A percentile compares a stretch with the other conserved stretches of the same genome.
These are phyloP conservation scores for Mesaphorura yosii DNA, from an alignment of 1,140 invertebrate species.

Conservation along the genomic window DNA sequence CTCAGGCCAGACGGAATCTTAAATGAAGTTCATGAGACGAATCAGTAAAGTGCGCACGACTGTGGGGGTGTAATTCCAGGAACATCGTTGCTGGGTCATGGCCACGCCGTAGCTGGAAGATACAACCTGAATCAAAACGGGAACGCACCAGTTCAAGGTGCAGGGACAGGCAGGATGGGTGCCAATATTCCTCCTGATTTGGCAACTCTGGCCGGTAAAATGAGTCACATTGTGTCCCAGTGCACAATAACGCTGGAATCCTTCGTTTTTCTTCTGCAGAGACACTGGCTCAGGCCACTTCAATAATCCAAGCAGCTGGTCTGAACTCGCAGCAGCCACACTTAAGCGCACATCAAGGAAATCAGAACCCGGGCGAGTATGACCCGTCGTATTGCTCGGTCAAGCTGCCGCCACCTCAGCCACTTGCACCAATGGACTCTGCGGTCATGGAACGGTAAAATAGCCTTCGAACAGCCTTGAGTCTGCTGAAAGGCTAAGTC, in stretches of 20 bases:
- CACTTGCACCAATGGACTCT: conserved; percentile 58
- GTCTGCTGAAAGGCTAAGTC: too few relatives aligned
- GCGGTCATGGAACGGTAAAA: conserved; percentile 50
- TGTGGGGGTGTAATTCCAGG: too few relatives aligned
- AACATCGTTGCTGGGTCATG: not conserved
- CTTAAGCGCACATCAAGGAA: conserved; percentile 9
- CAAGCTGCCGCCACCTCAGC: conserved; percentile 57
- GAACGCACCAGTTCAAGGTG: not conserved
- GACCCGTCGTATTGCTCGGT: conserved; percentile 49
- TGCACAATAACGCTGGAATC: not conserved
- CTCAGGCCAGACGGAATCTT: too few relatives aligned
- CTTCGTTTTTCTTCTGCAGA: conserved; percentile 45
- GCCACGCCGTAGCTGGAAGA: not conserved
- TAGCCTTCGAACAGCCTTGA: not conserved
- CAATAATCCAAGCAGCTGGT: conserved; percentile 53
- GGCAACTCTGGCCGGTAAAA: conserved; percentile 33
- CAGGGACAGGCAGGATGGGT: not conserved
- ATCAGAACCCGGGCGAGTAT: conserved; percentile 31
- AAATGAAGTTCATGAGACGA: too few relatives aligned
- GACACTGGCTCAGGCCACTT: conserved; percentile 56
- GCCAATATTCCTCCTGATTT: conserved; percentile 43
- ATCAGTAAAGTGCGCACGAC: too few relatives aligned
- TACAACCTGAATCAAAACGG: conserved; percentile 23
- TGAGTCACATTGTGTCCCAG: too few relatives aligned
- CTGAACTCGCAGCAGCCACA: conserved; percentile 29